phyloP scores from a whole-genome alignment of 2,113 vertebrate genomes.

The Lepus europaeus region DNA sequence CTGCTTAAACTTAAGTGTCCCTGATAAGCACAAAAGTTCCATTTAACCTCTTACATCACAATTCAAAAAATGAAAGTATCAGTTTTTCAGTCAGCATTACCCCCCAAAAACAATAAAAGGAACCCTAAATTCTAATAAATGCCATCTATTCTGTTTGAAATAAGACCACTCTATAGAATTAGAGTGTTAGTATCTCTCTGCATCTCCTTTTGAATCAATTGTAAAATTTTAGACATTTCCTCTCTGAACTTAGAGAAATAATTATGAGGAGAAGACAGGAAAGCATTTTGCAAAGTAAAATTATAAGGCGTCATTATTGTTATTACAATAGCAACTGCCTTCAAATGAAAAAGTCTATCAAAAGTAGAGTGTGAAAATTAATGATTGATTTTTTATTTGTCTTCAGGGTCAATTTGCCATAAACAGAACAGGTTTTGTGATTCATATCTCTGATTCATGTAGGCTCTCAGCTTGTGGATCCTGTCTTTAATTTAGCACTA shows the following conservation, averaged over 20 bases:
- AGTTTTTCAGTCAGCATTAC: constrained; percentile 20
- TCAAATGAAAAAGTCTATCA: constrained; percentile 70
- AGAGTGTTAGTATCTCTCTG: neutral
- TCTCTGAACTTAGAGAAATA: constrained; percentile 29
- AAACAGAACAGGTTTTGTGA: constrained; percentile 62
- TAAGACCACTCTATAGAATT: constrained; percentile 6
- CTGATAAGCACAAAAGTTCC: neutral
- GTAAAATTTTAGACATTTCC: constrained; percentile 6
- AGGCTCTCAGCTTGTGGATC: constrained; percentile 64
- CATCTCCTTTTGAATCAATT: constrained; percentile 43
- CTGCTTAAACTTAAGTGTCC: neutral
- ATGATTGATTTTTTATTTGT: constrained; percentile 75
- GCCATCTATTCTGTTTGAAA: constrained; percentile 5
- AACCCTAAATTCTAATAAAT: constrained; percentile 53
- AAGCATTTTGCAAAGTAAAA: constrained; percentile 61
- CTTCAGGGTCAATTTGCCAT: constrained; percentile 59
- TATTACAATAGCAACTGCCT: constrained; percentile 54
- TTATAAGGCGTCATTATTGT: constrained; percentile 55
- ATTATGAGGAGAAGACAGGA: neutral
- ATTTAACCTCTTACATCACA: neutral
- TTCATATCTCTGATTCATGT: constrained; percentile 62
- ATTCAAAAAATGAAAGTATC: neutral
- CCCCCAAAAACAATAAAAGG: neutral
- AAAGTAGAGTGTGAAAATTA: constrained; percentile 69
- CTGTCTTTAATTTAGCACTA: constrained; percentile 70